phyloP scores from a whole-genome alignment of 2,113 vertebrate species.

The Rhombomys opimus region DNA sequence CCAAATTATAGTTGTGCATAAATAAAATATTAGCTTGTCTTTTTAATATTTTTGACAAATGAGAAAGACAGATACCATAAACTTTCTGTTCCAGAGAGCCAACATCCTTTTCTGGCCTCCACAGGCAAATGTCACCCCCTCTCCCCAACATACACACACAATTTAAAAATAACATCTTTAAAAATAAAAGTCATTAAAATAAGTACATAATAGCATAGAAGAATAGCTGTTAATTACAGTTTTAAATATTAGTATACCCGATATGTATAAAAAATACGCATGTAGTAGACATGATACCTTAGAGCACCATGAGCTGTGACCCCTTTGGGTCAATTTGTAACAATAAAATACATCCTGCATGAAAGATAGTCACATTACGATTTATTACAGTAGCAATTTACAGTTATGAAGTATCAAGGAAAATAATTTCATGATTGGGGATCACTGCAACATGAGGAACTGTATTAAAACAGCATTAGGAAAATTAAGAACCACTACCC shows the following conservation, averaged over 20 bases:
- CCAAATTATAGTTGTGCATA: neutral
- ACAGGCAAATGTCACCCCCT: too few species aligned
- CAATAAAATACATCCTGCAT: neutral
- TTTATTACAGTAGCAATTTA: neutral
- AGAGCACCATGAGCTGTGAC: neutral
- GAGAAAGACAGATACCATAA: neutral
- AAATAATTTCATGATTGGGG: neutral
- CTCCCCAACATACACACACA: too few species aligned
- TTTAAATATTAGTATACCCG: too few species aligned
- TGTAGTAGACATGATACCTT: neutral
- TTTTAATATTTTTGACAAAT: conserved; percentile 11
- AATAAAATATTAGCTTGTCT: neutral
- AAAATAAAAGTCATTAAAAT: too few species aligned
- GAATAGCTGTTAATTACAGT: too few species aligned
- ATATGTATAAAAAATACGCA: neutral
- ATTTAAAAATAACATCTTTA: too few species aligned
- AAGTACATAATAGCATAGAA: too few species aligned
- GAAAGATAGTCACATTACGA: neutral
- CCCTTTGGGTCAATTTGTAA: neutral
- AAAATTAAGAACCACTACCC: too few species aligned
- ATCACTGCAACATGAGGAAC: neutral
- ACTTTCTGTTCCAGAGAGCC: neutral
- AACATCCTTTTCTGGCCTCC: too few species aligned
- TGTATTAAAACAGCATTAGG: neutral
- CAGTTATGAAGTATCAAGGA: neutral